These are phyloP conservation scores for Lithodes maja DNA, from an alignment of 2,888 invertebrate species.

Conservation along the genomic window DNA sequence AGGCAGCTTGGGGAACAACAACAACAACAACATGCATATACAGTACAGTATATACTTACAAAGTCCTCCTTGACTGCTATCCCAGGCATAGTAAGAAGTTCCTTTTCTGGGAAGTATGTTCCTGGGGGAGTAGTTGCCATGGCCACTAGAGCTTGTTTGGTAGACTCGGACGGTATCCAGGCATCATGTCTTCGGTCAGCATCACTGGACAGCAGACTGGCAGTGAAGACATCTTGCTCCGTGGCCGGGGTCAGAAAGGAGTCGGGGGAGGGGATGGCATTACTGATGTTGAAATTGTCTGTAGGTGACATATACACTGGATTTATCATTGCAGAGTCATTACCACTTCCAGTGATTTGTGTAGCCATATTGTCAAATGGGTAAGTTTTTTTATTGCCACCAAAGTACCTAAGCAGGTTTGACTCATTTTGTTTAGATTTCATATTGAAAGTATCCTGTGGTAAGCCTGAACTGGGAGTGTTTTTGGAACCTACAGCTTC, in stretches of 20 bases:
- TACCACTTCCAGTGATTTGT: constrained; percentile 28
- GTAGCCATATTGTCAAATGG: constrained; percentile 57
- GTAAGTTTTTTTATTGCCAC: constrained; percentile 41
- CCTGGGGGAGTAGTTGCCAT: constrained; percentile 81
- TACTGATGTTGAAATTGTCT: constrained; percentile 58
- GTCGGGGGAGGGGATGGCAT: constrained; percentile 67
- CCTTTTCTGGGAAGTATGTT: constrained; percentile 83
- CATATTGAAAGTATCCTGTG: not conserved
- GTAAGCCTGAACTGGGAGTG: not conserved
- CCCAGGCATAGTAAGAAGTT: constrained; percentile 89
- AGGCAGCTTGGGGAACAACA: too few species aligned
- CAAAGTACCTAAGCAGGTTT: constrained; percentile 56
- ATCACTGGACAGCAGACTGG: constrained; percentile 68
- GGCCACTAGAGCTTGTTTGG: constrained; percentile 74
- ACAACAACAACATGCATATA: too few species aligned
- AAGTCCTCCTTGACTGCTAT: constrained; percentile 87
- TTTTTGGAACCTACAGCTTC: not conserved
- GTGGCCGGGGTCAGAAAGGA: constrained; percentile 66
- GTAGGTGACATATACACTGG: constrained; percentile 67
- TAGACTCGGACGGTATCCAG: constrained; percentile 88
- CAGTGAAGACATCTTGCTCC: constrained; percentile 68
- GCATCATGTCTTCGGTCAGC: constrained; percentile 68
- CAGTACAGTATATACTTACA: constrained; percentile 77
- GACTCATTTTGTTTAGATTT: constrained; percentile 52
- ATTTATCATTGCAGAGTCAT: constrained; percentile 63